Conservation (phyloP, 2,888 invertebrate species). For the Cephalotes varians region DNA sequence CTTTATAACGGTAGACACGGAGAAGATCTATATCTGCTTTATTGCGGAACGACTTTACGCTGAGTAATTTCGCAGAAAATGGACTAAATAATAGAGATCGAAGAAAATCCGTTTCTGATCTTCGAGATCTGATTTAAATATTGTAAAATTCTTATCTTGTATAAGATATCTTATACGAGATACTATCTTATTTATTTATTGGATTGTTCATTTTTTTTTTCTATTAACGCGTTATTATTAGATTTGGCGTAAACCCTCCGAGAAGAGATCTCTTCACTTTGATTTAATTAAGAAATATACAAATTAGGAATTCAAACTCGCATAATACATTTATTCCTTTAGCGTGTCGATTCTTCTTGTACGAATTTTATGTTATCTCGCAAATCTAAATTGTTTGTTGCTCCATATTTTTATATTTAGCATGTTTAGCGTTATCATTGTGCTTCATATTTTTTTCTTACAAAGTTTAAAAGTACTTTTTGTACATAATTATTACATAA, state of each 20-base stretch:
- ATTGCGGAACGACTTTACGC: slow-evolving; percentile 33
- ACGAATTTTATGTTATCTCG: neutral
- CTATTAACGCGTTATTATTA: neutral
- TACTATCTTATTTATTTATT: neutral
- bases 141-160: neutral
- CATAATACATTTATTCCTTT: slow-evolving; percentile 2
- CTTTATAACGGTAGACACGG: slow-evolving; percentile 33
- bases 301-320: neutral
- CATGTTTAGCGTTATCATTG: neutral
- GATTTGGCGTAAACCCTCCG: neutral
- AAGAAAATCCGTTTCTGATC: slow-evolving; percentile 20
- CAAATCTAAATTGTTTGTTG: neutral
- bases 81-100: slow-evolving; percentile 20
- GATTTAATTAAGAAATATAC: neutral
- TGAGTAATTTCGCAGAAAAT: neutral
- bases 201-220: neutral
- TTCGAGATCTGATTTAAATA: neutral
- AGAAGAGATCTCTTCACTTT: neutral
- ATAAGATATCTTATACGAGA: neutral
- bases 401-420: slow-evolving; percentile 8
- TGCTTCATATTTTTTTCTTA: neutral
- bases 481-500: slow-evolving; percentile 35
- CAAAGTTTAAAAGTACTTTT: slow-evolving; percentile 4
- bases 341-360: neutral
- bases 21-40: slow-evolving; percentile 22